Evolutionary conservation across 2,888 invertebrate species (phyloP).

Genomic region (Ormyrus labotus): DNA sequence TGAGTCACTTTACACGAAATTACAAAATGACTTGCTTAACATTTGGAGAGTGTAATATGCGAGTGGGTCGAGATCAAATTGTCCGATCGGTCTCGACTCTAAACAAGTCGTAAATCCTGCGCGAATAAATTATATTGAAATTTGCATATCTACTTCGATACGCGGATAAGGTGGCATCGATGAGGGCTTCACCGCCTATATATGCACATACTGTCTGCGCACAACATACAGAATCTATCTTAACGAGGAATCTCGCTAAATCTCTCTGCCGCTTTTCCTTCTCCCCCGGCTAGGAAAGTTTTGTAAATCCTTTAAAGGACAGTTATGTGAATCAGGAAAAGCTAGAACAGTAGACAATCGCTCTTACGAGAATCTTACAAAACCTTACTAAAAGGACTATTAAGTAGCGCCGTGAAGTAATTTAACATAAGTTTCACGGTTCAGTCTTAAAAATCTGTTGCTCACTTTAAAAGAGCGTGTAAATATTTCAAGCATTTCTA

Average conservation of each 20-base stretch:
- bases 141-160: constrained; percentile 38
- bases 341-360: constrained; percentile 29
- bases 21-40: too few species aligned
- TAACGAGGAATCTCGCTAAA: constrained; percentile 46
- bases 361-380: constrained; percentile 17
- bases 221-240: constrained; percentile 31
- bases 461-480: neutral
- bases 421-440: neutral
- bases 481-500: neutral
- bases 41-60: too few species aligned
- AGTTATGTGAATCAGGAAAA: constrained; percentile 24
- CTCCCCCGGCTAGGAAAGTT: neutral
- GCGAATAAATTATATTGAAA: constrained; percentile 33
- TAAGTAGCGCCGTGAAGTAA: constrained; percentile 9
- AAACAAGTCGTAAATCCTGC: neutral
- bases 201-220: neutral
- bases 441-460: neutral
- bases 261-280: neutral
- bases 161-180: constrained; percentile 40
- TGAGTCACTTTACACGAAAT: too few species aligned
- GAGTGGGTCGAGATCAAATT: constrained; percentile 13
- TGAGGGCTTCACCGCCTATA: neutral
- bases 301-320: constrained; percentile 41
- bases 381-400: neutral
- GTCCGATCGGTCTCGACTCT: constrained; percentile 21